Conservation (phyloP, 1,140 invertebrate species). For the Nasonia giraulti region DNA sequence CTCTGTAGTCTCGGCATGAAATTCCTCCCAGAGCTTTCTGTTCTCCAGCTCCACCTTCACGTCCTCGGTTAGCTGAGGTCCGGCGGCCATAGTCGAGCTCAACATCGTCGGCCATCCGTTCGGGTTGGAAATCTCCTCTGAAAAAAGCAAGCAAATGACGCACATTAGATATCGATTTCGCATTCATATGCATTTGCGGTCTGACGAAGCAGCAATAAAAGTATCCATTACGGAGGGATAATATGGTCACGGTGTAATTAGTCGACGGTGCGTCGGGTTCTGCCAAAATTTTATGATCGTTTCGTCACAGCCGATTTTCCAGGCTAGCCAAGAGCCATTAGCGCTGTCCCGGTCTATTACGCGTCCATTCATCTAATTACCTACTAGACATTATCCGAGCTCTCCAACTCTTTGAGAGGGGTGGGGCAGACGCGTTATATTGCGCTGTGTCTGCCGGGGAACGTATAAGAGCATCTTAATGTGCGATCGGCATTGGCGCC, state of each 20-base stretch:
- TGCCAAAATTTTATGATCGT: constrained; percentile 37
- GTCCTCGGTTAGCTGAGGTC: constrained; percentile 43
- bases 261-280: too few species aligned
- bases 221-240: constrained; percentile 18
- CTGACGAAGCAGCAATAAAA: neutral
- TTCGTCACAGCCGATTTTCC: neutral
- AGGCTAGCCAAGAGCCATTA: constrained; percentile 1
- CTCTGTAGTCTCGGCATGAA: constrained; percentile 80
- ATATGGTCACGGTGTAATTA: neutral
- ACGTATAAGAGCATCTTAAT: neutral
- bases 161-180: neutral
- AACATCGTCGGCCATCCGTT: constrained; percentile 48
- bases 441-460: constrained; percentile 51
- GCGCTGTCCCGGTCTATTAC: constrained; percentile 6
- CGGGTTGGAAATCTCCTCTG: constrained; percentile 51
- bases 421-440: constrained; percentile 9
- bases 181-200: neutral
- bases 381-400: neutral
- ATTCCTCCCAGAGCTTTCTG: constrained; percentile 76
- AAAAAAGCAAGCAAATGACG: neutral
- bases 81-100: constrained; percentile 15
- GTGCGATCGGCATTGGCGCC: neutral
- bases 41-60: constrained; percentile 64
- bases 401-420: constrained; percentile 9
- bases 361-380: constrained; percentile 25